Conservation (phyloP, 1,140 invertebrate genomes). For the Wasmannia auropunctata region DNA sequence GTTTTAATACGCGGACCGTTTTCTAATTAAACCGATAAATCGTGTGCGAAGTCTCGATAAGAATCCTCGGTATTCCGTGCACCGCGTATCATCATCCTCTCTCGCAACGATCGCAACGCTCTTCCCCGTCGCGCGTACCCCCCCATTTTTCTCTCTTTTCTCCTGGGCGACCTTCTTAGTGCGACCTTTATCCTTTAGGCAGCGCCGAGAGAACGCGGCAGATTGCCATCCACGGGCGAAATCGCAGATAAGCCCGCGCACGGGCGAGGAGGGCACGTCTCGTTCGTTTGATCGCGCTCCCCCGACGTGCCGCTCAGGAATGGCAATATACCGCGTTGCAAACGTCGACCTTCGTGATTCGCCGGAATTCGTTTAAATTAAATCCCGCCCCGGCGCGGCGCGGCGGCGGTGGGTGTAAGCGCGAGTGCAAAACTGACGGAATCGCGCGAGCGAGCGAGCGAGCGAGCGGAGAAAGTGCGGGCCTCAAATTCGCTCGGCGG, state of each 20-base stretch:
- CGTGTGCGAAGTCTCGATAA: conserved; percentile 29
- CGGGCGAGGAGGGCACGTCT: conserved; percentile 50
- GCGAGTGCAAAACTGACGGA: background rate
- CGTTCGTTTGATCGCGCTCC: conserved; percentile 66
- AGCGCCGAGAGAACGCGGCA: background rate
- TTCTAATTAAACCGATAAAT: conserved; percentile 56
- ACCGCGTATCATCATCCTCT: background rate
- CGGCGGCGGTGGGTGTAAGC: background rate
- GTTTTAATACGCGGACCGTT: background rate
- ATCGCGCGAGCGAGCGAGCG: conserved; percentile 23
- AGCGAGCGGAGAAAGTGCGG: conserved; percentile 26
- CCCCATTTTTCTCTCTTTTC: conserved; percentile 15
- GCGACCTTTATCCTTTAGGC: conserved; percentile 54
- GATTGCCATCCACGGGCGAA: conserved; percentile 41
- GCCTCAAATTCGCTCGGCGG: conserved; percentile 10
- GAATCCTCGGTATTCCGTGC: conserved; percentile 37
- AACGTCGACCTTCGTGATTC: conserved; percentile 66
- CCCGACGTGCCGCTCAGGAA: conserved; percentile 68
- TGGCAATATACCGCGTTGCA: conserved; percentile 72
- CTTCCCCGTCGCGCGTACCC: background rate
- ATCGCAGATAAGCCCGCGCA: conserved; percentile 31
- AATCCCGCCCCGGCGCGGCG: no score
- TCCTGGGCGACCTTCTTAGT: conserved; percentile 35
- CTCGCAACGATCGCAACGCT: conserved; percentile 13
- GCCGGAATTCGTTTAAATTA: conserved; percentile 74